Base-by-base conservation (phyloP, 1,140 invertebrate genomes). In the Ceratoteleas bidentatus region DNA sequence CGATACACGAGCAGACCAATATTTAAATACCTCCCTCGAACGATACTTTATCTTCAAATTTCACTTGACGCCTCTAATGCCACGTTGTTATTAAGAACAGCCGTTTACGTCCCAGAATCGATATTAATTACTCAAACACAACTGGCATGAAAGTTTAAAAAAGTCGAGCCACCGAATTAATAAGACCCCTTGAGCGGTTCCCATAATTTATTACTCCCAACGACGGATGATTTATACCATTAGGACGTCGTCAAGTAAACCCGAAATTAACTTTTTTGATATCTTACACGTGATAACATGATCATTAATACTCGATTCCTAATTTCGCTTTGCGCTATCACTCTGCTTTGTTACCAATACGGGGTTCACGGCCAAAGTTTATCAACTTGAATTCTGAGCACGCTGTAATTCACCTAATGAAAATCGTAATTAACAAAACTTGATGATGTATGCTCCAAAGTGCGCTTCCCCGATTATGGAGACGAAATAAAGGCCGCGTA, bases 281-380 rank as follows among this genome's bases (percentile, higher is more conserved):
- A 52, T 65, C 13, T 65, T 53, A 38, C n/a, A 49, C 52, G 15
- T 45, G 16, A 50, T 60, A 53, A 68, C 45, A 50, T 6, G 47
- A 56, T 76, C 62, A 76, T 68, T 68, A 76, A 76, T 76, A 76
- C 56, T 60, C 61, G 15, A 68, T 14, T 64, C 40, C 56, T 76
- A 76, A 76, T 76, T 68, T 66, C 62, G 34, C 15, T 52, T 50
- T 32, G 56, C 13, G 33, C 45, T 54, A 60, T 60, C 52, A 49
- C 47, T 40, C 33, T 10, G 62, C 52, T 75, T 52, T 60, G 58
- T 64, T 75, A 60, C 34, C 47, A 66, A 74, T 75, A 49, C 6
- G 10, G 13, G 34, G 13, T 75, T 75, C 72, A 53, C 14, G 56
- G 34, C 7, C 47, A 10, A 60, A 60, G 73, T 60, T 76, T 58